Base-by-base conservation (phyloP, 2,888 invertebrate species). In the Cremastinae sp. region DNA sequence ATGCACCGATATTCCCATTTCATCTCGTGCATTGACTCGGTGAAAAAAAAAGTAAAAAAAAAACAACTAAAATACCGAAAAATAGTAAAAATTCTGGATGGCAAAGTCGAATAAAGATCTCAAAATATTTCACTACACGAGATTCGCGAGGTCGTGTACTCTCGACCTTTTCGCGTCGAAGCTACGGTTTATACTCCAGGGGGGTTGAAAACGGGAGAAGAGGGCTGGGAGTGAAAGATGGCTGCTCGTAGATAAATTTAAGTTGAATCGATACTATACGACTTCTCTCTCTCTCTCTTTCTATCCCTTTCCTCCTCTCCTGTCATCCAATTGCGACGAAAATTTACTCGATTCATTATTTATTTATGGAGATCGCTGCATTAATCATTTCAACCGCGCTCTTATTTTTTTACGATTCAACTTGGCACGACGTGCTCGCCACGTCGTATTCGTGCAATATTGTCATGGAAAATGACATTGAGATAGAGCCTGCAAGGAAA, bases 91-190 rank as follows among this genome's bases (percentile, higher is more conserved):
- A 34, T 8, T 5, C 28, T 10, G 28, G 20, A 18, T 10, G 20
- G n/a, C 34, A 38, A 69, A 16, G 28, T 41, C 53, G n/a, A 51
- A 59, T 10, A 20, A 43, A 58, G 43, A 10, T 43, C 51, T n/a
- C 18, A 20, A 45, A 7, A 45, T 53, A 43, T 49, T 34, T 61
- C 36, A 41, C 10, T 28, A 0, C 64, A 34, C n/a, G 34, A 38
- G 14, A 53, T 61, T 36, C 41, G 51, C 28, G 74, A 41, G 76
- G 69, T 73, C 74, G 74, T 69, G 76, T 69, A 74, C 74, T 74
- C 69, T 70, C 76, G 76, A 77, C 76, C 76, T 77, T 77, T 77
- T 43, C 58, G 34, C 70, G 70, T 51, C 43, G 34, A 59, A 61
- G 43, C 47, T 49, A 43, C 41, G 56, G n/a, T 58, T 59, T 53